Percentiles rank a stretch among this genome's conserved stretches.
Evolutionary conservation across 2,113 vertebrate genomes (phyloP).

Genomic region (Bos indicus): DNA sequence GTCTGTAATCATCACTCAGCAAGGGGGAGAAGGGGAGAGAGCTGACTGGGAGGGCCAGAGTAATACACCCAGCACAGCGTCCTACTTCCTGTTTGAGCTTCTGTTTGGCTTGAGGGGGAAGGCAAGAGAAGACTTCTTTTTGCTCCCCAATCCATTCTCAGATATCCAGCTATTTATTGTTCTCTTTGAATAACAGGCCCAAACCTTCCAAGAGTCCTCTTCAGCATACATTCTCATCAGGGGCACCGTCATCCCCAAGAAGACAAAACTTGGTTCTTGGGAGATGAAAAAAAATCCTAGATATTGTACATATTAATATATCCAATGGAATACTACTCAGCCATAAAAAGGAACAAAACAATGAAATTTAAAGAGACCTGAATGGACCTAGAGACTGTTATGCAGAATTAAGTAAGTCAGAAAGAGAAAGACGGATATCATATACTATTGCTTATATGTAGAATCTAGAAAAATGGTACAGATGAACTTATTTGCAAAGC

Average conservation of each 20-base stretch:
- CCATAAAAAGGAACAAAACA: background rate
- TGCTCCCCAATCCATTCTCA: background rate
- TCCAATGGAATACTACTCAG: background rate
- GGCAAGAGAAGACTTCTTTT: background rate
- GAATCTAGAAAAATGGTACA: background rate
- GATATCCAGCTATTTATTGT: background rate
- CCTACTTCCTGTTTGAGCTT: background rate
- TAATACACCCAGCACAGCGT: background rate
- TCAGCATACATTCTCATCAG: background rate
- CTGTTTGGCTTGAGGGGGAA: background rate
- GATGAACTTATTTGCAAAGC: background rate
- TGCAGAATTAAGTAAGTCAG: background rate
- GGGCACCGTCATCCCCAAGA: background rate
- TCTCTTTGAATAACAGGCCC: background rate
- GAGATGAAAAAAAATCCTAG: background rate
- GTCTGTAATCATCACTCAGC: background rate
- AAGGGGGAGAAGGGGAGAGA: background rate
- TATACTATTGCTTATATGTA: background rate
- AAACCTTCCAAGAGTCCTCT: background rate
- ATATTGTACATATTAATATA: background rate
- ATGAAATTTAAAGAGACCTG: background rate
- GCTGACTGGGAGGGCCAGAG: background rate
- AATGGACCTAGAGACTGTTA: background rate
- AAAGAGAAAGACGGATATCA: background rate
- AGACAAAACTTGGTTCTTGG: background rate